phyloP scores from a whole-genome alignment of 2,888 invertebrate species.

The Morinoia aosen region DNA sequence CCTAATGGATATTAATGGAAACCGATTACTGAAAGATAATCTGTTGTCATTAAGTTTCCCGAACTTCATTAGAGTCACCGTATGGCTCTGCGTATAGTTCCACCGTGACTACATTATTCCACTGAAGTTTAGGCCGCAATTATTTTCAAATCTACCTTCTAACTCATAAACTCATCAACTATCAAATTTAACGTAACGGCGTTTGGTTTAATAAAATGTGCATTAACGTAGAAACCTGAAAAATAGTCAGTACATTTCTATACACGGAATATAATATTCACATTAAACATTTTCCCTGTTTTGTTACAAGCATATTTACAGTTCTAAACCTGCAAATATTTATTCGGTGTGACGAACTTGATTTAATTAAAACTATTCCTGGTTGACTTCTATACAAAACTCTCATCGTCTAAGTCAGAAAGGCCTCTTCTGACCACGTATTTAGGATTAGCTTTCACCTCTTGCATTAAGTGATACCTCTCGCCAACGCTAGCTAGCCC shows the following conservation, averaged over 20 bases:
- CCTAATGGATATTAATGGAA: background rate
- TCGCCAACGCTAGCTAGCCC: slow-evolving; percentile 56
- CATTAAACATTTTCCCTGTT: background rate
- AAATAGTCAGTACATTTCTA: background rate
- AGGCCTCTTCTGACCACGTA: slow-evolving; percentile 64
- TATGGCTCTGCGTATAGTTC: background rate
- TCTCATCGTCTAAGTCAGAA: slow-evolving; percentile 62
- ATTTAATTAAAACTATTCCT: background rate
- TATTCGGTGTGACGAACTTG: background rate
- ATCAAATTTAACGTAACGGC: background rate
- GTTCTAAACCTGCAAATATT: background rate
- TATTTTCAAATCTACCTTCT: background rate
- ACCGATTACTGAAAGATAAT: background rate
- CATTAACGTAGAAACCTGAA: background rate
- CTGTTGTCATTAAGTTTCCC: background rate
- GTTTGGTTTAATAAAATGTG: background rate
- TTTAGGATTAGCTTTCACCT: slow-evolving; percentile 64
- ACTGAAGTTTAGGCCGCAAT: background rate
- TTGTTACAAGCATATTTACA: background rate
- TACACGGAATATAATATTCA: background rate
- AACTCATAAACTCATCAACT: background rate
- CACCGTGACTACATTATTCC: background rate
- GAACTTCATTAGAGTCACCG: background rate
- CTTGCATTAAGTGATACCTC: slow-evolving; percentile 63
- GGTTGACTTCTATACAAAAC: slow-evolving; percentile 60